phyloP scores from a whole-genome alignment of 2,797 vertebrate species.

The Sardinella longiceps region DNA sequence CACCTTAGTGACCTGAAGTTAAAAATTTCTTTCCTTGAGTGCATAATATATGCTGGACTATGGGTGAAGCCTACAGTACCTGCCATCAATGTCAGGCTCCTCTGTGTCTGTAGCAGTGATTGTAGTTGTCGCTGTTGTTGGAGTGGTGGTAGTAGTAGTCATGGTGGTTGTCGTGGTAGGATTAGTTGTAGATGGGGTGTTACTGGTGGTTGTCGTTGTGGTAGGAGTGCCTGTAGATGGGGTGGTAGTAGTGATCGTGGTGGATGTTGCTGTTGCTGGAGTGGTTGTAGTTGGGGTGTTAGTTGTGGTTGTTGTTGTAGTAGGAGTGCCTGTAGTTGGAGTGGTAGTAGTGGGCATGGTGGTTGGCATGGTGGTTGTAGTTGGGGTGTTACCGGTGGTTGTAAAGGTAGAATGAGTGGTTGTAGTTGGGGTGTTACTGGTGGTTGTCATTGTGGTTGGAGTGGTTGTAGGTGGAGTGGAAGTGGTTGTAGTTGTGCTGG shows the following conservation, averaged over 20 bases:
- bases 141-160: background rate
- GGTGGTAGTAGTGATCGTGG: background rate
- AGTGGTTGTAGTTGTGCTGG: too few relatives aligned
- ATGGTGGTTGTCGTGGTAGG: background rate
- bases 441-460: too few relatives aligned
- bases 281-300: background rate
- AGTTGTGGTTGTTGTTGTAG: background rate
- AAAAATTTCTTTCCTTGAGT: too few relatives aligned
- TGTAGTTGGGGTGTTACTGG: too few relatives aligned
- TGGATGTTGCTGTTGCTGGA: background rate
- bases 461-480: too few relatives aligned
- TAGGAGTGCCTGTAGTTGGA: background rate
- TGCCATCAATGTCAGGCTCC: background rate
- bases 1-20: too few relatives aligned
- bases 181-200: background rate
- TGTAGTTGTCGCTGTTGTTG: background rate
- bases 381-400: background rate
- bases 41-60: background rate
- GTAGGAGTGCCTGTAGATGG: background rate
- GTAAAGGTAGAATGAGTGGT: background rate
- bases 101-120: background rate
- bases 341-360: background rate
- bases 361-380: background rate
- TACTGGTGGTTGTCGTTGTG: background rate
- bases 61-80: background rate